Conservation (phyloP, 2,113 vertebrate species). For the Stercorarius parasiticus region DNA sequence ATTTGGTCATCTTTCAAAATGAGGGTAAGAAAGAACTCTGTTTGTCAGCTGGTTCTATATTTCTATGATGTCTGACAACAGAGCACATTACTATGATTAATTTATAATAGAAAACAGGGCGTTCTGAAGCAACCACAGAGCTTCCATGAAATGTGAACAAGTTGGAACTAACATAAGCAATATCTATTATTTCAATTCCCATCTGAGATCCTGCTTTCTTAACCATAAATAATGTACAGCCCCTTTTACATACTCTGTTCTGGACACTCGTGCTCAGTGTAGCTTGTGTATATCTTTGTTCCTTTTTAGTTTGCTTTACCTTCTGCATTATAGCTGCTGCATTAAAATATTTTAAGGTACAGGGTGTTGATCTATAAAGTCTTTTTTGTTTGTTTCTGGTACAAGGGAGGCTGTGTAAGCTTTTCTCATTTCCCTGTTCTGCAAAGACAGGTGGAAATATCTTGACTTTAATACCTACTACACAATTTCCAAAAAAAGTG, state of each 20-base stretch:
- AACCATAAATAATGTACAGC: slow-evolving; percentile 36
- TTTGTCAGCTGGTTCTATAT: not conserved
- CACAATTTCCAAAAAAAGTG: not conserved
- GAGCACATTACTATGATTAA: not conserved
- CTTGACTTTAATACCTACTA: not conserved
- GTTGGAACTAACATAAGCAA: not conserved
- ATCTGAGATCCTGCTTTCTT: not conserved
- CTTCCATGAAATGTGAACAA: not conserved
- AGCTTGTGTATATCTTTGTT: not conserved
- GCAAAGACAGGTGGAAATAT: not conserved
- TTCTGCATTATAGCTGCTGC: not conserved
- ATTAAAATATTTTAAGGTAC: not conserved
- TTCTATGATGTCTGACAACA: not conserved
- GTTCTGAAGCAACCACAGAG: not conserved
- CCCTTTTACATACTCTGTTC: not conserved
- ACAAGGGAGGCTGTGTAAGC: not conserved
- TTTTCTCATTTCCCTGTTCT: not conserved
- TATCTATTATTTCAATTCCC: slow-evolving; percentile 37
- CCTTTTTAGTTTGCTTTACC: not conserved
- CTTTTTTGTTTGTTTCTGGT: not conserved
- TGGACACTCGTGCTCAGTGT: not conserved
- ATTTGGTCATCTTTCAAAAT: slow-evolving; percentile 15
- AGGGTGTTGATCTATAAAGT: not conserved
- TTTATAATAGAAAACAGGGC: slow-evolving; percentile 11
- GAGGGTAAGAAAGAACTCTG: not conserved